Evolutionary conservation across 2,888 invertebrate genomes (phyloP).

Genomic region (Selenia dentaria): DNA sequence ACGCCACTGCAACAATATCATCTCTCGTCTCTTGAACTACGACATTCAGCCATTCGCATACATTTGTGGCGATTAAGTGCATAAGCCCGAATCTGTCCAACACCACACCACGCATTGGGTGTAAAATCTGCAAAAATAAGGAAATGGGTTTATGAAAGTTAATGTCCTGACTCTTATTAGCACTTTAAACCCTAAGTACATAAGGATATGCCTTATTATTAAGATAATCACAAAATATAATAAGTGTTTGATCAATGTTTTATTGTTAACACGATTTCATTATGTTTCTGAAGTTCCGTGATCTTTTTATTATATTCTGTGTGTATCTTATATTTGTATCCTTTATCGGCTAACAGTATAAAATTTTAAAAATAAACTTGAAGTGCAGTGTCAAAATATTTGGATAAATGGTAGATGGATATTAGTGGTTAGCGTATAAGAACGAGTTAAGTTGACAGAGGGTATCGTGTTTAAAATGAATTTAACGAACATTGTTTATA

Average conservation of each 20-base stretch:
- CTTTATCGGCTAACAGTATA: not conserved
- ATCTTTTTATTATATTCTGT: slow-evolving; percentile 14
- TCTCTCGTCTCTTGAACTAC: slow-evolving; percentile 95
- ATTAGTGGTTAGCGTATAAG: not conserved
- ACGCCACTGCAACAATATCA: slow-evolving; percentile 87
- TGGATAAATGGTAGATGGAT: not conserved
- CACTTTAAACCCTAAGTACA: too few species aligned
- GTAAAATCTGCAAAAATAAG: slow-evolving; percentile 60
- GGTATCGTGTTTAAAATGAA: too few species aligned
- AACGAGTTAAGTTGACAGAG: too few species aligned
- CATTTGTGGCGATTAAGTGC: slow-evolving; percentile 96
- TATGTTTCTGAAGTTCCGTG: slow-evolving; percentile 23
- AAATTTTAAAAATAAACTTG: not conserved
- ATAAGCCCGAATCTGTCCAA: slow-evolving; percentile 93
- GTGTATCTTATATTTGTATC: not conserved
- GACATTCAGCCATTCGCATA: slow-evolving; percentile 96
- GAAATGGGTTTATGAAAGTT: too few species aligned
- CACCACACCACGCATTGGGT: slow-evolving; percentile 76
- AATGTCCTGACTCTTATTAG: too few species aligned
- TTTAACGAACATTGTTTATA: too few species aligned
- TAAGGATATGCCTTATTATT: too few species aligned
- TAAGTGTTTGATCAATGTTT: too few species aligned
- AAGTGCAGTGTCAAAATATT: slow-evolving; percentile 13
- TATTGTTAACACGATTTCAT: slow-evolving; percentile 13
- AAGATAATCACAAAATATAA: too few species aligned